Conservation (phyloP, 2,888 invertebrate species). For the Drosophila birchii region DNA sequence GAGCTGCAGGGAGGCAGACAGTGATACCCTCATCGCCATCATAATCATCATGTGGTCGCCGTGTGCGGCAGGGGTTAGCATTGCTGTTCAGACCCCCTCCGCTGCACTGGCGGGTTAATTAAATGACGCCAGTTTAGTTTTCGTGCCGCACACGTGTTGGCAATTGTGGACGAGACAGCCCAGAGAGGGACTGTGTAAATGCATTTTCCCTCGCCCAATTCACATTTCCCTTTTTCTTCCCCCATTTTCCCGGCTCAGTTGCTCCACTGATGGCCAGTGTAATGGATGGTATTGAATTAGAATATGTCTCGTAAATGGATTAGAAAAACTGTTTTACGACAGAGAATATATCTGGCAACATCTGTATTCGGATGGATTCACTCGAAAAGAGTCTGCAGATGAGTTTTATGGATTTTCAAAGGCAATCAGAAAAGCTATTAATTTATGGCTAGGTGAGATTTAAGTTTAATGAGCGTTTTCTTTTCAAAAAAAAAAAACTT, state of each 20-base stretch:
- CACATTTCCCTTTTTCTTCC: conserved; percentile 1
- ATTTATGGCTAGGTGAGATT: background rate
- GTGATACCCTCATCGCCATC: conserved; percentile 60
- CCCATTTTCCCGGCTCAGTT: conserved; percentile 34
- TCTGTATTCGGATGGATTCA: conserved; percentile 24
- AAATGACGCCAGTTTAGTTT: conserved; percentile 73
- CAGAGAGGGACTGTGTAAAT: conserved; percentile 4
- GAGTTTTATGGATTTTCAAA: conserved; percentile 10
- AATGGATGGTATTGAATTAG: conserved; percentile 60
- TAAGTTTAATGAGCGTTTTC: background rate
- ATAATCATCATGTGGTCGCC: conserved; percentile 51
- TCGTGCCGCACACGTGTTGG: conserved; percentile 75
- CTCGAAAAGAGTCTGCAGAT: background rate
- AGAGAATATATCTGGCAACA: conserved; percentile 17
- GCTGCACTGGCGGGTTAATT: conserved; percentile 72
- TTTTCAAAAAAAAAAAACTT: background rate
- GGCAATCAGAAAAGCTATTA: conserved; percentile 5
- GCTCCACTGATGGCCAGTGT: conserved; percentile 33
- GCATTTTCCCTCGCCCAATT: conserved; percentile 39
- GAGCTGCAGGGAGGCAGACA: conserved; percentile 29
- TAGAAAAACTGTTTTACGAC: conserved; percentile 58
- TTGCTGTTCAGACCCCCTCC: conserved; percentile 19
- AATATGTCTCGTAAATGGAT: conserved; percentile 68
- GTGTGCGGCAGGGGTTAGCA: conserved; percentile 24
- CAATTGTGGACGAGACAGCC: conserved; percentile 58